Evolutionary conservation across 2,797 vertebrate genomes (phyloP).

Genomic region (Spinibarbus caldwelli): DNA sequence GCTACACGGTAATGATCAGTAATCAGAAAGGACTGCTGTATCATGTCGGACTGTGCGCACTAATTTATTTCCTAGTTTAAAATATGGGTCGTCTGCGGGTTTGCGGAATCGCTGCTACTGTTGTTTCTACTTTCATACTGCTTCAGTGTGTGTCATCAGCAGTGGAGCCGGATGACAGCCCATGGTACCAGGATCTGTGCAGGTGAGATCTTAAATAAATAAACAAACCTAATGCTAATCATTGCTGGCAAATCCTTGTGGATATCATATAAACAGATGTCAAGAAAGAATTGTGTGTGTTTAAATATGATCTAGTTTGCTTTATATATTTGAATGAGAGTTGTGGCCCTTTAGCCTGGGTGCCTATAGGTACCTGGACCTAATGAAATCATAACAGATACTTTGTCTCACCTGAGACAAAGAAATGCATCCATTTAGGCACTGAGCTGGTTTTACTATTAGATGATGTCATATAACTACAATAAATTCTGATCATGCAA

Average conservation of each 20-base stretch:
- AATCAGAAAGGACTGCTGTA: conserved; percentile 67
- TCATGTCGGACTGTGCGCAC: conserved; percentile 72
- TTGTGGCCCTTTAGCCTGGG: neutral
- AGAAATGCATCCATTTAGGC: neutral
- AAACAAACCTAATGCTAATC: conserved; percentile 7
- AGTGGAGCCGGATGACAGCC: conserved; percentile 49
- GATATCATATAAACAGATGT: neutral
- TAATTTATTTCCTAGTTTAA: conserved; percentile 50
- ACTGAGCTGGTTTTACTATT: neutral
- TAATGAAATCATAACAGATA: neutral
- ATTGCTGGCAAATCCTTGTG: neutral
- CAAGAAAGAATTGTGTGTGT: neutral
- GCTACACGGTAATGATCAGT: conserved; percentile 52
- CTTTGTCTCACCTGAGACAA: neutral
- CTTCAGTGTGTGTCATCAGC: conserved; percentile 55
- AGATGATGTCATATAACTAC: neutral
- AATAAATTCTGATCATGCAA: neutral
- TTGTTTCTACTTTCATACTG: conserved; percentile 31
- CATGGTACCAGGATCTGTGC: conserved; percentile 80
- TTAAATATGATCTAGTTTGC: neutral
- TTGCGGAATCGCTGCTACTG: conserved; percentile 42
- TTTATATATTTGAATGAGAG: neutral
- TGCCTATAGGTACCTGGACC: neutral
- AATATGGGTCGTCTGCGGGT: conserved; percentile 62
- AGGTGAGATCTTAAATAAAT: conserved; percentile 67